phyloP scores from a whole-genome alignment of 2,888 invertebrate genomes.

The Suillia variegata region DNA sequence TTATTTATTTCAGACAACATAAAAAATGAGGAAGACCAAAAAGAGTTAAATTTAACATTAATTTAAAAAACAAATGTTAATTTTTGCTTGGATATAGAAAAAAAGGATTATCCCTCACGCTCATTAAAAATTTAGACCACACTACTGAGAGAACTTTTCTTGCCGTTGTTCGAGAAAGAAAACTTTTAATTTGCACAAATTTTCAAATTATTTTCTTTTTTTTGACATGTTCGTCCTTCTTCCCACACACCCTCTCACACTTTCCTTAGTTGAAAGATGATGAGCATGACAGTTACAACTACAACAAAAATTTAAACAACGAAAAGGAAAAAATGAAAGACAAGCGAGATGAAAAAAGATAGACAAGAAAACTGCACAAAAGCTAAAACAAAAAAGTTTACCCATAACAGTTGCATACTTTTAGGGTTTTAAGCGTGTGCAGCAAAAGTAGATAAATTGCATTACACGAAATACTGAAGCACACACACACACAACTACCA shows the following conservation, averaged over 20 bases:
- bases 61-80: no score
- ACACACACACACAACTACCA: neutral
- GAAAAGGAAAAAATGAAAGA: neutral
- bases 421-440: neutral
- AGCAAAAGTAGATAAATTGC: neutral
- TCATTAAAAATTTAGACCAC: no score
- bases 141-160: no score
- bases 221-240: no score
- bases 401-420: conserved; percentile 3
- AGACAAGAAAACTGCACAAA: no score
- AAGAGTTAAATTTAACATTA: no score
- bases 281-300: neutral
- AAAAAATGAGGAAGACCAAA: no score
- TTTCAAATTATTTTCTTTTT: neutral
- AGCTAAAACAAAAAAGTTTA: neutral
- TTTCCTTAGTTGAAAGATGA: neutral
- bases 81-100: no score
- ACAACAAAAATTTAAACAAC: neutral
- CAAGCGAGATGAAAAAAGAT: no score
- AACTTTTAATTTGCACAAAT: neutral
- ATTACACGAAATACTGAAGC: neutral
- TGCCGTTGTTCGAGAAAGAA: no score
- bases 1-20: no score
- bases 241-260: neutral
- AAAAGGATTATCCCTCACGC: no score